phyloP scores from a whole-genome alignment of 2,888 invertebrate species.

The Choreutis nemorana region DNA sequence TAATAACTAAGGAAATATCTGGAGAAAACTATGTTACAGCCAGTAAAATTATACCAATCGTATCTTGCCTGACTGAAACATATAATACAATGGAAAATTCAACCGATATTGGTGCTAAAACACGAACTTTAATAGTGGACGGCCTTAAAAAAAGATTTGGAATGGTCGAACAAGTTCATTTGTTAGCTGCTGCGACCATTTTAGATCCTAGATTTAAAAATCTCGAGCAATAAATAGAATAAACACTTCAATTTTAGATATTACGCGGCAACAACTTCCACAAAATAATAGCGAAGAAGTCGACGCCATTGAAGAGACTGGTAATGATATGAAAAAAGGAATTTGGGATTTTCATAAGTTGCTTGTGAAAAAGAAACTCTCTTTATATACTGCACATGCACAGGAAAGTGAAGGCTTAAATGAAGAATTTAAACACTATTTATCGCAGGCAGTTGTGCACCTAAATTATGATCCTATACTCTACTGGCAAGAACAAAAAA shows the following conservation, averaged over 20 bases:
- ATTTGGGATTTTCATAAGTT: constrained; percentile 14
- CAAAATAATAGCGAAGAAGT: constrained; percentile 15
- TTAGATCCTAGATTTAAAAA: no score
- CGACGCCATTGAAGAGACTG: constrained; percentile 12
- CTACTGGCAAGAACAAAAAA: no score
- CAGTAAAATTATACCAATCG: no score
- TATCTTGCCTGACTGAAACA: no score
- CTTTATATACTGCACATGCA: constrained; percentile 13
- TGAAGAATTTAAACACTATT: constrained; percentile 21
- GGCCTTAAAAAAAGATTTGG: no score
- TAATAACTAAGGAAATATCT: no score
- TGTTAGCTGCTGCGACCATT: no score
- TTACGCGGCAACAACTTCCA: constrained; percentile 13
- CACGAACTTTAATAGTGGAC: no score
- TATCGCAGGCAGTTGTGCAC: constrained; percentile 22
- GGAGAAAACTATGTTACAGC: no score
- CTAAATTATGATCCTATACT: constrained; percentile 14
- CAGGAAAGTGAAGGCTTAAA: constrained; percentile 17
- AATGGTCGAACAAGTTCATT: no score
- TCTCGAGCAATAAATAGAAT: neutral
- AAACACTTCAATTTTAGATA: constrained; percentile 12
- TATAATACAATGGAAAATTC: no score
- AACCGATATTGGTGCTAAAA: no score
- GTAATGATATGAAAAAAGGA: constrained; percentile 10
- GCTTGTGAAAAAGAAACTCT: constrained; percentile 15